phyloP scores from a whole-genome alignment of 2,797 vertebrate species.

The Channallabes apus region DNA sequence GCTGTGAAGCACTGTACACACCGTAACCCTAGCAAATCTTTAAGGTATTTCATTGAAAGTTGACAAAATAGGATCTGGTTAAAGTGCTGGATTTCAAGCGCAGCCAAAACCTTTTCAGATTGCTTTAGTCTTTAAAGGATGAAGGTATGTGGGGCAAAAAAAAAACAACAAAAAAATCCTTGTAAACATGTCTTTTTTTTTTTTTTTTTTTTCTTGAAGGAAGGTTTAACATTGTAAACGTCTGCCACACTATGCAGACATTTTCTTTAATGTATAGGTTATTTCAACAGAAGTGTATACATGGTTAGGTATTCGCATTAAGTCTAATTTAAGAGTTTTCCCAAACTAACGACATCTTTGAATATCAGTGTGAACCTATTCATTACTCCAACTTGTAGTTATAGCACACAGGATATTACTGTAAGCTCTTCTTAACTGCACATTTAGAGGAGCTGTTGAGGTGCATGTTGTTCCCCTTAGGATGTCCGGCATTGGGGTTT shows the following conservation, averaged over 20 bases:
- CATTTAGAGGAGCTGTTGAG: slow-evolving; percentile 32
- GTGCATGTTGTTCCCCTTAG: slow-evolving; percentile 35
- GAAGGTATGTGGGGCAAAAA: slow-evolving; percentile 35
- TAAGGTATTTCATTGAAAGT: slow-evolving; percentile 45
- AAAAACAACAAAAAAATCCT: neutral
- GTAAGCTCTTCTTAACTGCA: slow-evolving; percentile 42
- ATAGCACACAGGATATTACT: slow-evolving; percentile 42
- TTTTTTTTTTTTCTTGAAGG: slow-evolving; percentile 33
- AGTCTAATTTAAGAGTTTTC: slow-evolving; percentile 47
- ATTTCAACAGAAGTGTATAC: slow-evolving; percentile 51
- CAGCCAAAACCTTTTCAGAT: slow-evolving; percentile 16
- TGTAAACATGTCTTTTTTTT: slow-evolving; percentile 45
- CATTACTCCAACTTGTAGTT: slow-evolving; percentile 38
- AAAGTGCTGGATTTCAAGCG: slow-evolving; percentile 30
- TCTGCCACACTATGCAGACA: slow-evolving; percentile 29
- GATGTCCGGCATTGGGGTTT: slow-evolving; percentile 29
- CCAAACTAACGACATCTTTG: slow-evolving; percentile 34
- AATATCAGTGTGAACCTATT: slow-evolving; percentile 49
- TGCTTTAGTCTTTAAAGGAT: slow-evolving; percentile 46
- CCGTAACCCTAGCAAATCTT: slow-evolving; percentile 4
- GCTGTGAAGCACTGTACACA: slow-evolving; percentile 43
- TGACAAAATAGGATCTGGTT: slow-evolving; percentile 56
- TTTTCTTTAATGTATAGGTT: slow-evolving; percentile 54
- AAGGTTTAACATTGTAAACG: slow-evolving; percentile 51
- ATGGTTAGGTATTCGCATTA: slow-evolving; percentile 60